Evolutionary conservation across 2,888 invertebrate genomes (phyloP).

Genomic region (Thysanoteuthis rhombus): DNA sequence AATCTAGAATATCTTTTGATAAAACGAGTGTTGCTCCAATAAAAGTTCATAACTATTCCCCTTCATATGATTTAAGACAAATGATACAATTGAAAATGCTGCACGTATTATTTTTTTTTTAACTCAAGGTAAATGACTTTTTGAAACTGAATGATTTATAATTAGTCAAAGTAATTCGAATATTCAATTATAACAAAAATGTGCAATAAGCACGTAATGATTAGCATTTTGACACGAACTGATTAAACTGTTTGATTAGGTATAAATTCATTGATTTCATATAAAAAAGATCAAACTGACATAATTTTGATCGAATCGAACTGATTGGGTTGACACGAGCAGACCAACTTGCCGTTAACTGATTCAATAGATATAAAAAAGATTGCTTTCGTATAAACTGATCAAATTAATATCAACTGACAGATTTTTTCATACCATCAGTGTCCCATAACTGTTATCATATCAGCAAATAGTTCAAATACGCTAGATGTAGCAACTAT

Average conservation of each 20-base stretch:
- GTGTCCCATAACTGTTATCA: too few relatives aligned
- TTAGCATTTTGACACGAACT: neutral
- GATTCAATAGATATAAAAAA: neutral
- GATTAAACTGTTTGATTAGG: neutral
- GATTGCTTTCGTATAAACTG: neutral
- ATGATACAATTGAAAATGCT: neutral
- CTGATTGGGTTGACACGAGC: neutral
- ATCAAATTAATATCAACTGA: neutral
- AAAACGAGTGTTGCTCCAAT: neutral
- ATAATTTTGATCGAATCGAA: neutral
- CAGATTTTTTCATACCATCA: too few relatives aligned
- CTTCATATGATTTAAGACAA: neutral
- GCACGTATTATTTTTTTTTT: neutral
- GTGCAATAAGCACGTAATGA: neutral
- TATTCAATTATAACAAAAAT: neutral
- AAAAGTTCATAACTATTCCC: neutral
- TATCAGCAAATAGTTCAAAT: too few relatives aligned
- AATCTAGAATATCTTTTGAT: neutral
- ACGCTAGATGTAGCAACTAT: too few relatives aligned
- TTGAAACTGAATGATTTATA: neutral
- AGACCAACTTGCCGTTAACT: neutral
- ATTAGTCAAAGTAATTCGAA: neutral
- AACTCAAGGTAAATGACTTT: neutral
- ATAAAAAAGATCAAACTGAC: neutral
- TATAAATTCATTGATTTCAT: conserved; percentile 12